Conservation (phyloP, 2,113 vertebrate species). For the Pagrus major region DNA sequence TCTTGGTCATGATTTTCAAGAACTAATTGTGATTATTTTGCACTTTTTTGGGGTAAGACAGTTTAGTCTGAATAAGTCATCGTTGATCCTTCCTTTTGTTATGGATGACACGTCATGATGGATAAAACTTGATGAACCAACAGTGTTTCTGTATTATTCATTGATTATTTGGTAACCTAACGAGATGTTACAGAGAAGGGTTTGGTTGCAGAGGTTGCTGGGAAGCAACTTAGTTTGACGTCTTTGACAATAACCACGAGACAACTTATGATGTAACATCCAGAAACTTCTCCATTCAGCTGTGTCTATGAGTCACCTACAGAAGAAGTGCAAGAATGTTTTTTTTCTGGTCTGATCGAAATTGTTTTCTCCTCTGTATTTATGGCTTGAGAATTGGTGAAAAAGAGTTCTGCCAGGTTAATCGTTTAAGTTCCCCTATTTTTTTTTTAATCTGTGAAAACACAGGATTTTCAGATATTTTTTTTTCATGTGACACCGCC, state of each 20-base stretch:
- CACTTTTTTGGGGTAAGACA: background rate
- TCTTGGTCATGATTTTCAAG: background rate
- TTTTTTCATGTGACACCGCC: no score
- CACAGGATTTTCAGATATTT: no score
- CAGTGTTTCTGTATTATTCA: no score
- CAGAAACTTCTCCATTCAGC: slow-evolving; percentile 2
- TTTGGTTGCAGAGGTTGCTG: background rate
- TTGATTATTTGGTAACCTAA: no score
- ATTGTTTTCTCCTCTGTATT: no score
- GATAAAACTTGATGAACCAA: background rate
- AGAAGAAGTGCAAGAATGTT: no score
- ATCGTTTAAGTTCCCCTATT: no score
- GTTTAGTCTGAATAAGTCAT: background rate
- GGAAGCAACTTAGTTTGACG: slow-evolving; percentile 18
- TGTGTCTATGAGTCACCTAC: slow-evolving; percentile 7
- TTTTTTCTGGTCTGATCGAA: no score
- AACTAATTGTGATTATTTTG: slow-evolving; percentile 17
- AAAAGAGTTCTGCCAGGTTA: no score
- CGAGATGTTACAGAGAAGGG: background rate
- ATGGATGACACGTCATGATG: background rate
- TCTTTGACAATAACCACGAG: background rate
- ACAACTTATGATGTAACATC: background rate
- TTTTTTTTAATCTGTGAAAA: no score
- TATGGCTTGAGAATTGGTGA: no score
- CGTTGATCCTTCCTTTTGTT: background rate